Evolutionary conservation across 2,888 invertebrate species (phyloP), one percentile per base, ranked within the genome.

Genomic region (Sinelater perroti): DNA sequence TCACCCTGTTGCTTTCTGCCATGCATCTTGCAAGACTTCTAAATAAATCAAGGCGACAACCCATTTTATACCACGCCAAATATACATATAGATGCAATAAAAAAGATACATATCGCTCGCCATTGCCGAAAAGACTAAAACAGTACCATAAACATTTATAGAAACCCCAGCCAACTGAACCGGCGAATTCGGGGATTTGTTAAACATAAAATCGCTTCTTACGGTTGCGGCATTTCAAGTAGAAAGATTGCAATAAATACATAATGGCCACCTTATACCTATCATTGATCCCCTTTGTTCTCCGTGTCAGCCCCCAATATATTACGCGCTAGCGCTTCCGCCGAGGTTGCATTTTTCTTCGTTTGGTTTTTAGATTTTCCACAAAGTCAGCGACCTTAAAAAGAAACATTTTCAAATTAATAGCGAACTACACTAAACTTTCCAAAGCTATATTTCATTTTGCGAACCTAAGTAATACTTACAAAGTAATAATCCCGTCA

Each of bases 11-110:
- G 57, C 61, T 61, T 50, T 46, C 30, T 24, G 36, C 57, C 51
- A 61, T 61, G 61, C 36, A 58, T 57, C 57, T 61, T 57, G 44
- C 47, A 40, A 38, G 40, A 54, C 54, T 57, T 49, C 51, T 45
- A 57, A 57, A 61, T 61, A 61, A 61, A 61, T 61, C 61, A 61
- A 47, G 45, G 57, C 57, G 57, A 54, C 57, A 57, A 54, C 50
- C 53, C 57, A 57, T 61, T 61, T 61, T 56, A 50, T 58, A 54
- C 51, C 45, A 51, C 53, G 54, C 54, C 50, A 50, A 47, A 51
- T 47, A 53, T 53, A 53, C 55, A 59, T 59, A 52, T 52, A 49
- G 42, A 55, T 59, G 55, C 50, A 54, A 54, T 50, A 55, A 46
- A 54, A 45, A 45, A 45, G 50, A 44, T 33, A 44, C 33, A 42